Percentiles rank a stretch among this genome's conserved stretches.
phyloP scores from a whole-genome alignment of 2,113 vertebrate genomes.

The Phylloscopus trochiloides region DNA sequence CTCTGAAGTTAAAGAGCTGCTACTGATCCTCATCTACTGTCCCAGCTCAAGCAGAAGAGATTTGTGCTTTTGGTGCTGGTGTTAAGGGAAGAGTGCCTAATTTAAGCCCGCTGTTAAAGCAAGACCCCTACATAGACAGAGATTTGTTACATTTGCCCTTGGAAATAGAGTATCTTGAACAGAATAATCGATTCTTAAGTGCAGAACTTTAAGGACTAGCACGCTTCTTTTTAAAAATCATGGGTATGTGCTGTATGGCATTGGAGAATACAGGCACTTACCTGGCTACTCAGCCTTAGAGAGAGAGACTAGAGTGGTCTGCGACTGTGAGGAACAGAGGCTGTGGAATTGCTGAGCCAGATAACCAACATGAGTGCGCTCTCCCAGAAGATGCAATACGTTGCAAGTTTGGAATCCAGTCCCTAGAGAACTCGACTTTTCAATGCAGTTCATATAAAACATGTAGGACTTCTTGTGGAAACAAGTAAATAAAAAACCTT shows the following conservation, averaged over 20 bases:
- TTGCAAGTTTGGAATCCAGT: background rate
- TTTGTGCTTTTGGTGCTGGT: constrained; percentile 59
- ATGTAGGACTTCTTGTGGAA: constrained; percentile 1
- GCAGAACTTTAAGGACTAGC: background rate
- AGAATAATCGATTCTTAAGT: background rate
- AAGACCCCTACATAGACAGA: background rate
- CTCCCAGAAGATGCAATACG: background rate
- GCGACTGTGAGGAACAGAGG: background rate
- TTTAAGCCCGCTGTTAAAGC: background rate
- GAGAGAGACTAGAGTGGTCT: background rate
- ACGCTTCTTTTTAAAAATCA: background rate
- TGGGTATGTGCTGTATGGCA: background rate
- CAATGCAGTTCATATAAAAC: background rate
- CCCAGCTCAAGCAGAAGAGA: background rate
- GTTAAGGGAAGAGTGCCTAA: background rate
- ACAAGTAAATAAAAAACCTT: constrained; percentile 36
- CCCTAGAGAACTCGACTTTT: background rate
- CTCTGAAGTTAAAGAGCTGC: background rate
- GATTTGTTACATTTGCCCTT: background rate
- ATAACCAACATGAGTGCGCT: background rate
- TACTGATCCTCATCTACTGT: background rate
- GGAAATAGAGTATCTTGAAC: background rate
- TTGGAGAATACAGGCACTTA: background rate
- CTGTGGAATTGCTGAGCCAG: background rate
- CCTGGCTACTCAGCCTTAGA: background rate